Conservation (phyloP, 2,888 invertebrate species). For the Iselma pallidipennis region DNA sequence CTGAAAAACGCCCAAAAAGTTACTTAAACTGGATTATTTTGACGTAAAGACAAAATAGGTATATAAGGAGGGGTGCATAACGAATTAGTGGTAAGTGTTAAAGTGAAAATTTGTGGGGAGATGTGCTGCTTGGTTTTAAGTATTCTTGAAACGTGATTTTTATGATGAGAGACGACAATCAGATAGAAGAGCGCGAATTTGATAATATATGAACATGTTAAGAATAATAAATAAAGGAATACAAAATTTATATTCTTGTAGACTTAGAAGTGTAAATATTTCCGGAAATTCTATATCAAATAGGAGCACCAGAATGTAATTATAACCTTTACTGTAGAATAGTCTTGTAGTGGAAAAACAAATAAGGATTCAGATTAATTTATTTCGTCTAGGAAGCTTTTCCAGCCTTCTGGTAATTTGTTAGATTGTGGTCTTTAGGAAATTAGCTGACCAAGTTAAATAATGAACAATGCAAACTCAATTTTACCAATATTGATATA, state of each 20-base stretch:
- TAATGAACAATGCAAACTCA: not conserved
- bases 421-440: not conserved
- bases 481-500: not conserved
- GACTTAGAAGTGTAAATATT: too few species aligned
- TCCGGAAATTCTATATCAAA: too few species aligned
- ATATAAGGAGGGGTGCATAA: conserved; percentile 43
- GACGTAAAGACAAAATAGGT: conserved; percentile 40
- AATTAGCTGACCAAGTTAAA: not conserved
- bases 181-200: not conserved
- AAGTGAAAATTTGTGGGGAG: conserved; percentile 37
- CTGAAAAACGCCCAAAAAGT: conserved; percentile 45
- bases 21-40: conserved; percentile 48
- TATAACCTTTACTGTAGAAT: not conserved
- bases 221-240: not conserved
- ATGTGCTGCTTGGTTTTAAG: conserved; percentile 24
- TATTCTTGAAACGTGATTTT: conserved; percentile 37
- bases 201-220: not conserved
- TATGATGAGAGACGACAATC: conserved; percentile 23
- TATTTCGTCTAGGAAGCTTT: not conserved
- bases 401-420: not conserved
- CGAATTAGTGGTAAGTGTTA: conserved; percentile 46
- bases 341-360: not conserved
- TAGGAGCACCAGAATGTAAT: too few species aligned
- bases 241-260: too few species aligned
- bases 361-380: not conserved